A percentile compares a stretch with the other conserved stretches of the same genome.
These are phyloP conservation scores for Hycleus cichorii DNA, from an alignment of 1,140 invertebrate species.

Conservation along the genomic window DNA sequence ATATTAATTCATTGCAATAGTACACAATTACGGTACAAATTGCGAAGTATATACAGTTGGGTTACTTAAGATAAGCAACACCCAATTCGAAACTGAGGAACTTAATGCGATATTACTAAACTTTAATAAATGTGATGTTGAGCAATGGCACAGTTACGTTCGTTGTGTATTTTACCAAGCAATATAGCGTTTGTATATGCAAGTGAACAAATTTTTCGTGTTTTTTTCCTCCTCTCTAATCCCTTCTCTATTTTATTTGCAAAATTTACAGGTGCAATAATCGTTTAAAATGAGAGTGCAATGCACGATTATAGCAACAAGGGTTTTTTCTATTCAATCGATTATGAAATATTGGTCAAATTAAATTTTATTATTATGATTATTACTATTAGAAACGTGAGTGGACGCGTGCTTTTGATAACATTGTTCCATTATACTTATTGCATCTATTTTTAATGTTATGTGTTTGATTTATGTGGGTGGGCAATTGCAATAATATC, in stretches of 20 bases:
- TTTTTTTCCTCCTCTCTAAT: no score
- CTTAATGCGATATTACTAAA: conserved; percentile 17
- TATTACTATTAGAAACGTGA: conserved; percentile 3
- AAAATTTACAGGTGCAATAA: conserved; percentile 23
- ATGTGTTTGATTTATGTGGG: not conserved
- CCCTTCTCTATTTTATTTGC: not conserved
- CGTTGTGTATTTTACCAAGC: no score
- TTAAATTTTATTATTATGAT: conserved; percentile 13
- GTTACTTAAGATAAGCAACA: conserved; percentile 18
- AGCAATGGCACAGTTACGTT: conserved; percentile 11
- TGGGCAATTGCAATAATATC: conserved; percentile 4
- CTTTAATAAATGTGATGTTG: conserved; percentile 15
- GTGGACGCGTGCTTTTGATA: conserved; percentile 6
- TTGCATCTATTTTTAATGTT: no score
- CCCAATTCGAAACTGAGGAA: conserved; percentile 18
- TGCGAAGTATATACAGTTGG: conserved; percentile 7
- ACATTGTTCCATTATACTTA: conserved; percentile 9
- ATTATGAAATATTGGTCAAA: conserved; percentile 27
- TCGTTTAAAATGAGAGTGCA: conserved; percentile 7
- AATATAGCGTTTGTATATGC: not conserved
- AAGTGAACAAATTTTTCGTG: conserved; percentile 6
- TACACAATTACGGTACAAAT: conserved; percentile 12
- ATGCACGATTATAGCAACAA: conserved; percentile 26
- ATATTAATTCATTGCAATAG: conserved; percentile 10
- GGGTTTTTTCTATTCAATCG: not conserved